phyloP scores from a whole-genome alignment of 2,888 invertebrate species.

The Acronicta aceris region DNA sequence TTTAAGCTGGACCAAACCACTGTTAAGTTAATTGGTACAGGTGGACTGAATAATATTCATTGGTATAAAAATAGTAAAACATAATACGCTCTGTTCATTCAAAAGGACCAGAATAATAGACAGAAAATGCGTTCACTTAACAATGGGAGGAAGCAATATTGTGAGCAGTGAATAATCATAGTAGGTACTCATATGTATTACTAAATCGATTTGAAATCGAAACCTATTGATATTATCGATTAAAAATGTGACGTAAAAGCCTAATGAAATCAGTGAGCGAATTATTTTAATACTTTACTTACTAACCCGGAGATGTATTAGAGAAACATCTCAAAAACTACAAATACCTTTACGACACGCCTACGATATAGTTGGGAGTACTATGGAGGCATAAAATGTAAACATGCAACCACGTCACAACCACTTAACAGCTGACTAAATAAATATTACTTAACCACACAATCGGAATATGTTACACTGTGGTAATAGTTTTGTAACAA shows the following conservation, averaged over 20 bases:
- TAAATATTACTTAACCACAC: constrained; percentile 42
- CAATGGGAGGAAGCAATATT: constrained; percentile 13
- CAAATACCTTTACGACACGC: neutral
- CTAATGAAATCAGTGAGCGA: no score
- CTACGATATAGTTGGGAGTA: constrained; percentile 3
- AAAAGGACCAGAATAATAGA: constrained; percentile 2
- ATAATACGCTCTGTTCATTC: neutral
- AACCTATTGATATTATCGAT: neutral
- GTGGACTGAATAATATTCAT: no score
- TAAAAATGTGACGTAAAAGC: neutral
- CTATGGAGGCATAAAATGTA: constrained; percentile 12
- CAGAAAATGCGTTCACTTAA: neutral
- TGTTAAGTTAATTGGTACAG: no score
- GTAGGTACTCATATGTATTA: neutral
- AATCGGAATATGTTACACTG: constrained; percentile 25
- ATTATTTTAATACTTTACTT: no score
- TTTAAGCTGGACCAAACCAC: no score
- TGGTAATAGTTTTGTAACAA: constrained; percentile 7
- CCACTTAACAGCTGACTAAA: constrained; percentile 44
- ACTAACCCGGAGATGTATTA: no score
- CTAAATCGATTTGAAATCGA: neutral
- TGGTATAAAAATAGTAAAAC: no score
- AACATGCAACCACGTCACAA: constrained; percentile 31
- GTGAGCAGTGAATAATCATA: constrained; percentile 12
- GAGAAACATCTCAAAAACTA: neutral